Conservation (phyloP, 2,888 invertebrate species). For the Chrysolina americana region DNA sequence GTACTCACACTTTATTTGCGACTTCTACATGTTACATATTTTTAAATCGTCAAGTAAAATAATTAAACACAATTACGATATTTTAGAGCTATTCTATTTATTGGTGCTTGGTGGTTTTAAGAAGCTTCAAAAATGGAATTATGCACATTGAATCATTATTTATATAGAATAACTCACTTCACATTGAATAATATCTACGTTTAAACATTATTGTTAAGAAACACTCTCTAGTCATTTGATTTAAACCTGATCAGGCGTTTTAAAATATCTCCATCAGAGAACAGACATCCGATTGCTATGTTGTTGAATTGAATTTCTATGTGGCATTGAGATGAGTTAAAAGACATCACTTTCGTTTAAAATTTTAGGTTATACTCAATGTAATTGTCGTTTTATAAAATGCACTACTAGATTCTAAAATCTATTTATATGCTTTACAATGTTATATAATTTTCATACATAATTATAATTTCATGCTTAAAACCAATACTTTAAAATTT, state of each 20-base stretch:
- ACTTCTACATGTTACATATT: slow-evolving; percentile 18
- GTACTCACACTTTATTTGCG: slow-evolving; percentile 3
- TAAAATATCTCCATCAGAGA: too few relatives aligned
- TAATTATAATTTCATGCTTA: too few relatives aligned
- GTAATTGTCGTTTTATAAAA: too few relatives aligned
- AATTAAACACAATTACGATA: not conserved
- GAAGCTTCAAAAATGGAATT: slow-evolving; percentile 2
- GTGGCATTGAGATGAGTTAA: not conserved
- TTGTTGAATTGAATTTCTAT: not conserved
- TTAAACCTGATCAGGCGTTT: not conserved
- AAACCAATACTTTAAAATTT: too few relatives aligned
- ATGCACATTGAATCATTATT: not conserved
- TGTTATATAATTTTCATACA: too few relatives aligned
- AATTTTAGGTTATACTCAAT: not conserved
- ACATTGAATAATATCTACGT: slow-evolving; percentile 5
- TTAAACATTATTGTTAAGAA: slow-evolving; percentile 11
- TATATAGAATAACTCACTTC: slow-evolving; percentile 23
- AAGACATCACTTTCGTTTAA: not conserved
- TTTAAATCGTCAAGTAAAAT: slow-evolving; percentile 1
- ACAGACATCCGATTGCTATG: too few relatives aligned
- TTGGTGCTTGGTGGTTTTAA: slow-evolving; percentile 1
- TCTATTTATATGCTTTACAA: too few relatives aligned
- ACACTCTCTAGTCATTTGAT: slow-evolving; percentile 17
- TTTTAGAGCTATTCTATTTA: slow-evolving; percentile 22
- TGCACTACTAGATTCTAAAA: too few relatives aligned